Conservation (phyloP, 1,140 invertebrate genomes). For the Palaemon carinicauda region DNA sequence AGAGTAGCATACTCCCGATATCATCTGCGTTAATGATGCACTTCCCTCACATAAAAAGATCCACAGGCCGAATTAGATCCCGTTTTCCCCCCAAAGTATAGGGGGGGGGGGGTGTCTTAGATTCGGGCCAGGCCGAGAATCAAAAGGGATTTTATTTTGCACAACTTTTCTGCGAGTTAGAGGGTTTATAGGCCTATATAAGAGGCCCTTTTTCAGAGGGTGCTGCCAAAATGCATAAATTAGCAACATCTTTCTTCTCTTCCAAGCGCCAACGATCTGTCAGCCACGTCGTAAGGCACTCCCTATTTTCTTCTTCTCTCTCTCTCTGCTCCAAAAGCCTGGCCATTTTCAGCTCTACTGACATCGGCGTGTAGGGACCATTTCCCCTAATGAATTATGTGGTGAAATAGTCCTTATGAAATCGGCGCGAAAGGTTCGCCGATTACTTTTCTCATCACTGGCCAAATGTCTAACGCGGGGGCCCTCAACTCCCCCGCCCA, state of each 20-base stretch:
- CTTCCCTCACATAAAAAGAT: too few species aligned
- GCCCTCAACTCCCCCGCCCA: neutral
- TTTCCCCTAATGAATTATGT: constrained; percentile 4
- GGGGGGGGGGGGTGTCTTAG: too few species aligned
- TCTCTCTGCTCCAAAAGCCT: neutral
- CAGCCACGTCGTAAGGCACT: neutral
- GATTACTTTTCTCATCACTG: neutral
- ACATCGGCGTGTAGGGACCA: constrained; percentile 4
- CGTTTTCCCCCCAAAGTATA: too few species aligned
- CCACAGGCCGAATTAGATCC: too few species aligned
- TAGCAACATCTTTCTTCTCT: too few species aligned
- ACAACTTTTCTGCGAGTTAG: too few species aligned
- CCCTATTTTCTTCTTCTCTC: neutral
- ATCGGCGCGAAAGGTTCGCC: neutral
- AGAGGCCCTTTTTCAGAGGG: neutral
- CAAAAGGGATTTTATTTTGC: too few species aligned
- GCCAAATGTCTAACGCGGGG: neutral
- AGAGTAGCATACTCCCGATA: too few species aligned
- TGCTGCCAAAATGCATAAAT: neutral
- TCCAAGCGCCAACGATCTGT: too few species aligned
- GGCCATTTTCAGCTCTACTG: neutral
- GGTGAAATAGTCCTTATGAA: constrained; percentile 24
- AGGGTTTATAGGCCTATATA: neutral
- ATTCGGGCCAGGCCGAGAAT: too few species aligned
- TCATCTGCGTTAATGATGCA: too few species aligned